Evolutionary conservation across 1,140 invertebrate genomes (phyloP), one percentile per base, ranked within the genome.

Genomic region (Tetramorium simillimum): DNA sequence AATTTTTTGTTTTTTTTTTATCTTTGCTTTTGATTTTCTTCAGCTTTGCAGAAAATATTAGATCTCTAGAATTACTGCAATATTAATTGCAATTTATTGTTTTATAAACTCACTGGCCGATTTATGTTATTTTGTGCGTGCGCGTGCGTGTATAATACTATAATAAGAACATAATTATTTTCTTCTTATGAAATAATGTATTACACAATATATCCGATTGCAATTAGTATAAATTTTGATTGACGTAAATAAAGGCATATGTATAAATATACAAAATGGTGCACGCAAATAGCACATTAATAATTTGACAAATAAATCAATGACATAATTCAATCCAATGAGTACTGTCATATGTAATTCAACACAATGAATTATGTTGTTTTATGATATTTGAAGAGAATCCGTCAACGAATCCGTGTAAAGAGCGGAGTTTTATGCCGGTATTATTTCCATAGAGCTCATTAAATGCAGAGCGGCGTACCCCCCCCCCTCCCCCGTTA

Each of bases 391-490:
- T 56, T 82, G 24, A 40, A 33, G 33, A 12, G 14, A 21, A 14
- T 80, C n/a, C 9, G 3, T 37, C 21, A 56, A 67, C n/a, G n/a
- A 80, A 53, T 33, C 33, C 9, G 28, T 70, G 21, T 18, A 58
- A 72, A 40, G 51, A 28, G 40, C 10, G 18, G 0, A 60, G 16
- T 84, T 84, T 84, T 84, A 58, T 58, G 33, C n/a, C 14, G 6
- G 0, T 49, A 60, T 58, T 72, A 58, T 70, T 81, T 81, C 40
- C 46, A 82, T n/a, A 40, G n/a, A 33, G 28, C 53, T 75, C 69
- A 21, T 75, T 60, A 62, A 60, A 75, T 21, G n/a, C 21, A 28
- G 40, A 33, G 75, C 46, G n/a, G 40, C 24, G 33, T 3, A 10
- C 3, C 10, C 5, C n/a, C n/a, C n/a, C n/a, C n/a, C n/a, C n/a